phyloP scores from a whole-genome alignment of 2,888 invertebrate species.

The Cataglyphis albicans region DNA sequence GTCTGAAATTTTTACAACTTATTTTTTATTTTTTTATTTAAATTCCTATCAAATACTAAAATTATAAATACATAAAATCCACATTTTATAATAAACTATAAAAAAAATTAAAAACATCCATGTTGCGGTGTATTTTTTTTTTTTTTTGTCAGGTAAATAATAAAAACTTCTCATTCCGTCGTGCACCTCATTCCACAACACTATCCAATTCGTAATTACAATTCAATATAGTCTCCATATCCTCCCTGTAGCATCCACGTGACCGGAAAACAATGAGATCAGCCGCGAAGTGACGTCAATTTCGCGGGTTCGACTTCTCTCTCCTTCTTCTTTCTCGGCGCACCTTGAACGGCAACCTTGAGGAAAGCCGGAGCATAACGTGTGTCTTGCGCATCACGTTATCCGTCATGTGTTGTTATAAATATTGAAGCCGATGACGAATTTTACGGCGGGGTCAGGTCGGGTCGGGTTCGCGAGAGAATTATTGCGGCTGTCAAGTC shows the following conservation, averaged over 20 bases:
- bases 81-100: not conserved
- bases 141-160: constrained; percentile 7
- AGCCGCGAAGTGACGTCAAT: constrained; percentile 22
- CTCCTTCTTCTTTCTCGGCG: constrained; percentile 54
- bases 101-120: not conserved
- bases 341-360: constrained; percentile 57
- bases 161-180: not conserved
- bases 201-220: constrained; percentile 70
- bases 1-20: too few species aligned
- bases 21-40: not conserved
- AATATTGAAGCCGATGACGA: constrained; percentile 64
- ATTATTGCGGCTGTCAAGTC: constrained; percentile 53
- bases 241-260: constrained; percentile 56
- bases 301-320: constrained; percentile 46
- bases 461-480: constrained; percentile 36
- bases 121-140: not conserved
- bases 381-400: constrained; percentile 28
- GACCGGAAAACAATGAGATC: constrained; percentile 33
- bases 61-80: not conserved
- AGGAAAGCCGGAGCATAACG: constrained; percentile 59
- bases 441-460: constrained; percentile 7
- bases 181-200: not conserved
- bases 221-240: constrained; percentile 79
- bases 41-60: not conserved
- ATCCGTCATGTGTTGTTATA: constrained; percentile 53